Evolutionary conservation across 2,888 invertebrate species (phyloP), one percentile per base, ranked within the genome.

Genomic region (Heteropelma amictum): DNA sequence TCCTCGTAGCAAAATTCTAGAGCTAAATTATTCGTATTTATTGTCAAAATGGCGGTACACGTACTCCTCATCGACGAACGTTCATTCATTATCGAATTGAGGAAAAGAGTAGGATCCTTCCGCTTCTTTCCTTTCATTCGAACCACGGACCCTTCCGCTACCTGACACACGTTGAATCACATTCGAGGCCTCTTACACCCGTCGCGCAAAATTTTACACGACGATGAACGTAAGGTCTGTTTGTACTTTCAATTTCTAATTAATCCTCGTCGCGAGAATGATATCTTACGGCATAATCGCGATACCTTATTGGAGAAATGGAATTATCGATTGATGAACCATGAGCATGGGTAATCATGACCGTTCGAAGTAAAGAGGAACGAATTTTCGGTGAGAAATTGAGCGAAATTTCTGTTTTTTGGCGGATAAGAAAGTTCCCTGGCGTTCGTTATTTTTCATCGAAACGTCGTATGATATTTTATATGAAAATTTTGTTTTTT

Each of bases 111-210:
- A n/a, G 21, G 45, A 60, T 8, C 2, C 5, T 33, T 33, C 14
- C n/a, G 30, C 23, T 38, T 8, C 6, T 12, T 56, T 42, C 12
- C 8, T 5, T 17, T 60, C 12, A 47, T 47, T 47, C 45, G 45
- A 23, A 45, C 21, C 8, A 14, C 21, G 12, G 21, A 8, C 19
- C 30, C 30, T 42, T 33, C 12, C 28, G 26, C 12, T 8, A 47
- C 12, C 21, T 47, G 45, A 19, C 19, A 28, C 45, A 35, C 47
- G 30, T 19, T 77, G 78, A 76, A 79, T 60, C 58, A 26, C 26
- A 60, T 77, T 74, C 64, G 76, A 78, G 79, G 76, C 78, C 77
- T 78, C 74, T 56, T 54, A 65, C 30, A 61, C 10, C 61, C 53
- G 54, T 45, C 30, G 40, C 56, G 23, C 56, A 33, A 56, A 51